phyloP scores from a whole-genome alignment of 1,140 invertebrate genomes.

The Eumaeus atala region DNA sequence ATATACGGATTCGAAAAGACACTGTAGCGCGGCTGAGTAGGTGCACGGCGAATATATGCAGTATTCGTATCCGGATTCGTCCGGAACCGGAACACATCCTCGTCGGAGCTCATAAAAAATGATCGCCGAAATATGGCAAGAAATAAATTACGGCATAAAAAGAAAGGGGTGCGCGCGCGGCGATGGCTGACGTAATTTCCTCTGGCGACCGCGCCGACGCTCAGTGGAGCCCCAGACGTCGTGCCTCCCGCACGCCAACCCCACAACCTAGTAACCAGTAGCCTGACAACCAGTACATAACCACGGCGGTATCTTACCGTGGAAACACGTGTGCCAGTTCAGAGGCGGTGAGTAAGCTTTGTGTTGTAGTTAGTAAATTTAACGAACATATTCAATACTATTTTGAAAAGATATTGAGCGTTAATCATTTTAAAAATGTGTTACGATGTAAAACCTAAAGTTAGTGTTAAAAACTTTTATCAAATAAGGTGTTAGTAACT shows the following conservation, averaged over 20 bases:
- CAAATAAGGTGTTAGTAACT: no score
- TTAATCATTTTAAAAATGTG: no score
- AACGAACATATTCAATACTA: no score
- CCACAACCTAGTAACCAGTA: slow-evolving; percentile 18
- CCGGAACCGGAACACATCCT: background rate
- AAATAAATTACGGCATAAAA: slow-evolving; percentile 66
- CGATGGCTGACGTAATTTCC: slow-evolving; percentile 60
- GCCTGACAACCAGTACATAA: background rate
- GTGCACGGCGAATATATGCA: no score
- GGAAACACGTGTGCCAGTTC: slow-evolving; percentile 20
- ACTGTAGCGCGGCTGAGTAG: no score
- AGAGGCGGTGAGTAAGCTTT: slow-evolving; percentile 55
- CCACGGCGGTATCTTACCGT: background rate
- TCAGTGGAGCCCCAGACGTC: slow-evolving; percentile 50
- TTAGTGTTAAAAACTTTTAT: background rate
- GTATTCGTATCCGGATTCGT: slow-evolving; percentile 1
- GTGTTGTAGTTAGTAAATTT: no score
- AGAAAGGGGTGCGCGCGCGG: slow-evolving; percentile 61
- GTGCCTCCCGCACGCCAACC: slow-evolving; percentile 47
- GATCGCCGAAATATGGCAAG: slow-evolving; percentile 58
- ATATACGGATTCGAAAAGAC: background rate
- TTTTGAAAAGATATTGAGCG: no score
- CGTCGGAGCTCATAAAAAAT: slow-evolving; percentile 40
- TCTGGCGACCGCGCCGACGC: slow-evolving; percentile 40
- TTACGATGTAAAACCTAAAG: background rate